These are phyloP conservation scores for Seira sanloemensis DNA, from an alignment of 2,888 invertebrate species.

Conservation along the genomic window DNA sequence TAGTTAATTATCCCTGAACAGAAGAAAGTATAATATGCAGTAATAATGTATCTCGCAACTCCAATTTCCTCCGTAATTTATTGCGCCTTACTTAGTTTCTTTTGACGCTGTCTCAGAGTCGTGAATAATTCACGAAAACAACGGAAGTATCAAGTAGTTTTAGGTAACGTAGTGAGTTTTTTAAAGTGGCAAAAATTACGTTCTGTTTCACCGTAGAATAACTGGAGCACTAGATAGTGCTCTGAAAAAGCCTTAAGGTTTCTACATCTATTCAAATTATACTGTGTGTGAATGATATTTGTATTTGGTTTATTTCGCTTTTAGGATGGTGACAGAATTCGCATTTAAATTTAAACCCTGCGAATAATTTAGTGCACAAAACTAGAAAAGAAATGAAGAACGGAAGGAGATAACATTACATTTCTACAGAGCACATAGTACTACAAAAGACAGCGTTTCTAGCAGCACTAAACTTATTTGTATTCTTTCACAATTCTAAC, in stretches of 20 bases:
- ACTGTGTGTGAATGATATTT: background rate
- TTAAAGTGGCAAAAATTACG: slow-evolving; percentile 14
- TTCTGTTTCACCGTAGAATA: background rate
- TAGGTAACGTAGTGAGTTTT: slow-evolving; percentile 11
- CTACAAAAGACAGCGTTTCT: too few relatives aligned
- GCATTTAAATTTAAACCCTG: slow-evolving; percentile 48
- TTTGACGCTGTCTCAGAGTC: slow-evolving; percentile 10
- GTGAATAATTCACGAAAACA: slow-evolving; percentile 41
- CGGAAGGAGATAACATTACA: slow-evolving; percentile 14
- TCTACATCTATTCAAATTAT: background rate
- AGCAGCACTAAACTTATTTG: too few relatives aligned
- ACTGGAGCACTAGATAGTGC: background rate
- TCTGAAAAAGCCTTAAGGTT: background rate
- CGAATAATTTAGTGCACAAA: slow-evolving; percentile 56
- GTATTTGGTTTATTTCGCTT: slow-evolving; percentile 3
- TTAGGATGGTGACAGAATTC: background rate
- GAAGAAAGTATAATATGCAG: background rate
- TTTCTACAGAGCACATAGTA: background rate
- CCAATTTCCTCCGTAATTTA: slow-evolving; percentile 34
- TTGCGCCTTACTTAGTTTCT: slow-evolving; percentile 11
- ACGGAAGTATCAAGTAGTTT: background rate
- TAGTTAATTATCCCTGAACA: background rate
- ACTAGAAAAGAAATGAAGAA: slow-evolving; percentile 38
- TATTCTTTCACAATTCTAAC: background rate
- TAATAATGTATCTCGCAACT: slow-evolving; percentile 31